These are phyloP conservation scores for Tetramorium bicarinatum DNA, from an alignment of 2,888 invertebrate genomes.

Conservation along the genomic window DNA sequence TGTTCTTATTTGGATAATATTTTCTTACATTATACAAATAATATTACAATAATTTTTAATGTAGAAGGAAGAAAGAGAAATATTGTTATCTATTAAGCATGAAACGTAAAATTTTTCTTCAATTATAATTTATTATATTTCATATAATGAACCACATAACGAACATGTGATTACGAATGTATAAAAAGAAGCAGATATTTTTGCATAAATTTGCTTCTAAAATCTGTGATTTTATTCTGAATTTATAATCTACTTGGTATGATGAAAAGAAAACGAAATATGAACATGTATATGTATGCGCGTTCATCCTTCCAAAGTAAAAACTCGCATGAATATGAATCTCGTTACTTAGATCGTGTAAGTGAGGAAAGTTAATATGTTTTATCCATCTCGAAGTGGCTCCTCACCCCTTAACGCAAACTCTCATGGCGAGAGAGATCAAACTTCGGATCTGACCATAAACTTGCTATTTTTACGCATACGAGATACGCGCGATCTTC, in stretches of 20 bases:
- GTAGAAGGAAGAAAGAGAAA: neutral
- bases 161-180: neutral
- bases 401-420: neutral
- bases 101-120: neutral
- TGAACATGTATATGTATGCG: neutral
- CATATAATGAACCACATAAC: neutral
- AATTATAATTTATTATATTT: neutral
- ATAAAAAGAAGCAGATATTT: neutral
- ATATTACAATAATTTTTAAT: neutral
- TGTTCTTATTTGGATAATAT: neutral
- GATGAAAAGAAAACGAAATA: neutral
- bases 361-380: constrained; percentile 9
- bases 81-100: neutral
- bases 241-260: constrained; percentile 6
- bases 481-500: neutral
- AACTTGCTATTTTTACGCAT: constrained; percentile 25
- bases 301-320: neutral
- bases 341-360: constrained; percentile 5
- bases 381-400: constrained; percentile 10
- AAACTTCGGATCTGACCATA: constrained; percentile 6
- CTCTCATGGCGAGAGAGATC: neutral
- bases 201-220: neutral
- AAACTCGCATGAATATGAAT: constrained; percentile 23
- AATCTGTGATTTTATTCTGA: neutral
- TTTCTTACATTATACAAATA: neutral